Conservation (phyloP, 30 jellyfish, hydroid and myxozoan species). For the Cassiopea andromeda region DNA sequence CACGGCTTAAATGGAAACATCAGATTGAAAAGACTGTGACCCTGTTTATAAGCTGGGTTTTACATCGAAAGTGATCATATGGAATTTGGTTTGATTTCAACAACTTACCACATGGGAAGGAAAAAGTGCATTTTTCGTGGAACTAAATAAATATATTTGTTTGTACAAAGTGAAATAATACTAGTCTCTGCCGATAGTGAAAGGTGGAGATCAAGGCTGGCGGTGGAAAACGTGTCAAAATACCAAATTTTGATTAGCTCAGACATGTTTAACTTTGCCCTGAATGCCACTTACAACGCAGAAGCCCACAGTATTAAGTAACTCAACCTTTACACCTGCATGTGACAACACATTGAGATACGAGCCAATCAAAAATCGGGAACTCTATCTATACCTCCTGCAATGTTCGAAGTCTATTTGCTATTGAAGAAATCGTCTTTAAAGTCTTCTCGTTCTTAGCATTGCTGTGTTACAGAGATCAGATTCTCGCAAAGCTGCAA, state of each 20-base stretch:
- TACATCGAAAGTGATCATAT: neutral
- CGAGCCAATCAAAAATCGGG: neutral
- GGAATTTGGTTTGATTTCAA: neutral
- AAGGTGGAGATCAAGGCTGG: too few relatives aligned
- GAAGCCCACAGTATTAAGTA: too few relatives aligned
- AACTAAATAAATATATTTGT: too few relatives aligned
- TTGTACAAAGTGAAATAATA: too few relatives aligned
- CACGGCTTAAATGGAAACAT: neutral
- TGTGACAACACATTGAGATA: neutral
- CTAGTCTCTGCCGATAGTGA: too few relatives aligned
- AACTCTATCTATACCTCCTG: neutral
- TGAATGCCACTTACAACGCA: too few relatives aligned
- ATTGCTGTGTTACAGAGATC: neutral
- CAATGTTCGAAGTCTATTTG: neutral
- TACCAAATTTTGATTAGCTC: too few relatives aligned
- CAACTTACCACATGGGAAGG: neutral
- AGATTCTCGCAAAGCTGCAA: neutral
- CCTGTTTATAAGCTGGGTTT: neutral
- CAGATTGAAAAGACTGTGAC: neutral
- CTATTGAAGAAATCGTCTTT: neutral
- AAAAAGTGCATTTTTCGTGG: too few relatives aligned
- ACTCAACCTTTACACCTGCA: neutral
- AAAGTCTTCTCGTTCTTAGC: neutral
- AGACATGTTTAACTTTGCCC: too few relatives aligned
- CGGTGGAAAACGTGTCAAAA: too few relatives aligned